Evolutionary conservation across 2,888 invertebrate genomes (phyloP).

Genomic region (Colletes collaris): DNA sequence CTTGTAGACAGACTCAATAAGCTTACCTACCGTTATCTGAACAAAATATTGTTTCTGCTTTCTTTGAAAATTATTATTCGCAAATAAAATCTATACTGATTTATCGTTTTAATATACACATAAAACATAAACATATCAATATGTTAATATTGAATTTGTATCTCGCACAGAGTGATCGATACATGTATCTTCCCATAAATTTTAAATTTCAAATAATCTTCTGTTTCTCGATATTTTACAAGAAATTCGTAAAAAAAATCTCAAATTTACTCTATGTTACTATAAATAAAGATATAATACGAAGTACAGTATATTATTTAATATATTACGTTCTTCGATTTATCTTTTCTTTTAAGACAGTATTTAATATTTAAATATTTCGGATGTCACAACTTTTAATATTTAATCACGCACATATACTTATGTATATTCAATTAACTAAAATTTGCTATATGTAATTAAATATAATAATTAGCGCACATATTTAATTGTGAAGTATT

Average conservation of each 20-base stretch:
- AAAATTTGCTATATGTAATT: too few relatives aligned
- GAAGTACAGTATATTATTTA: neutral
- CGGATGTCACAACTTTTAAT: too few relatives aligned
- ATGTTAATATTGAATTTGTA: neutral
- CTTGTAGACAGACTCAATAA: neutral
- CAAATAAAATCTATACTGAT: neutral
- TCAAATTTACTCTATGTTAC: neutral
- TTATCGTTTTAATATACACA: too few relatives aligned
- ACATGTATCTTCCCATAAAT: neutral
- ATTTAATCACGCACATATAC: too few relatives aligned
- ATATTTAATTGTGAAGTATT: too few relatives aligned
- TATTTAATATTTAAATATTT: too few relatives aligned
- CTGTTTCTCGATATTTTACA: neutral
- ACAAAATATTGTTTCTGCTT: neutral
- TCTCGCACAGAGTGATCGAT: neutral
- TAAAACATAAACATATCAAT: neutral
- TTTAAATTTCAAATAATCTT: conserved; percentile 1
- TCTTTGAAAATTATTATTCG: neutral
- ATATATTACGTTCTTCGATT: conserved; percentile 4
- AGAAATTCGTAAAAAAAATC: neutral
- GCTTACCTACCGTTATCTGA: neutral
- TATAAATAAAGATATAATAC: neutral
- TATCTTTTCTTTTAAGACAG: too few relatives aligned
- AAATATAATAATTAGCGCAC: too few relatives aligned
- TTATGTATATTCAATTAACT: too few relatives aligned